Conservation (phyloP, 1,140 invertebrate genomes). For the Seison nebaliae region DNA sequence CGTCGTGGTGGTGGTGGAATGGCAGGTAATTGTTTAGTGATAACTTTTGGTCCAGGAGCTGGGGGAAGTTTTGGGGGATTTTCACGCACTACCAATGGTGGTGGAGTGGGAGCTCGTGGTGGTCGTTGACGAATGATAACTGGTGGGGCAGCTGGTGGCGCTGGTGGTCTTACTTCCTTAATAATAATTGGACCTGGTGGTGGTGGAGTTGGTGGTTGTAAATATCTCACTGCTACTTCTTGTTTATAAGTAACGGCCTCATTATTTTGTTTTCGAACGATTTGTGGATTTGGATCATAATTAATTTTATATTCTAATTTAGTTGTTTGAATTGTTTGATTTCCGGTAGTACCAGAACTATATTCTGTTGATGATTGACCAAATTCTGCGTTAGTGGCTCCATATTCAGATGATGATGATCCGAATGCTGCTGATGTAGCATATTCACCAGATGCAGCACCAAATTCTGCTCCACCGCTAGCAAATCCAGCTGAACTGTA, state of each 20-base stretch:
- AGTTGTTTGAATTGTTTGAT: no score
- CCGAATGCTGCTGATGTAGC: background rate
- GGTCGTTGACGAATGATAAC: conserved; percentile 11
- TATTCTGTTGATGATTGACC: no score
- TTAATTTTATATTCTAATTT: conserved; percentile 8
- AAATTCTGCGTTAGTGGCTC: background rate
- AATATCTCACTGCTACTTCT: conserved; percentile 9
- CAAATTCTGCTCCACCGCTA: background rate
- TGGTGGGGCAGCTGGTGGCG: conserved; percentile 2
- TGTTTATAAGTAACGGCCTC: conserved; percentile 3
- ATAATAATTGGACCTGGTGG: conserved; percentile 9
- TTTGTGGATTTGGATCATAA: conserved; percentile 4
- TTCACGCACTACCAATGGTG: conserved; percentile 9
- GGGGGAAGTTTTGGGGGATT: conserved; percentile 3
- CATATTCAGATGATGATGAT: background rate
- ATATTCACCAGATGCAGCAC: background rate
- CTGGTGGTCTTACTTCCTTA: conserved; percentile 1
- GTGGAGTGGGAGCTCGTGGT: conserved; percentile 2
- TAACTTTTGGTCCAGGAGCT: conserved; percentile 1
- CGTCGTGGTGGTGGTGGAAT: conserved; percentile 7
- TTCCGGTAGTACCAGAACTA: no score
- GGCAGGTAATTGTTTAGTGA: background rate
- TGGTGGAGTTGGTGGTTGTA: conserved; percentile 10
- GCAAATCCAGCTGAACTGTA: background rate
- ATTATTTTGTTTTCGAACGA: conserved; percentile 1